Conservation (phyloP, 2,888 invertebrate genomes). For the Tricholauxania praeusta region DNA sequence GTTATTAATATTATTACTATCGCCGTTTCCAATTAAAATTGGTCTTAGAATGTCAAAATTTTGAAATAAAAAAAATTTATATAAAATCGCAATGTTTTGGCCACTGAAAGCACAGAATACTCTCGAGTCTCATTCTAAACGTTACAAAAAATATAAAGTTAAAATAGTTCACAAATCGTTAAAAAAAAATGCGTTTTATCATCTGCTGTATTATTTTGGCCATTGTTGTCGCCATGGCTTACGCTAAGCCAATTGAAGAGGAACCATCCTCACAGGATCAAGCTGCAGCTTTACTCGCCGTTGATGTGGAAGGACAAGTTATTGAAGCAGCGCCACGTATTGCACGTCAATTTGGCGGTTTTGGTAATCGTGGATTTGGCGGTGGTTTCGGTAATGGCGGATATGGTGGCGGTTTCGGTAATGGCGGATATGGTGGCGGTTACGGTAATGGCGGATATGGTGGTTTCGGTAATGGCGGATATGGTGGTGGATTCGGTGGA, state of each 20-base stretch:
- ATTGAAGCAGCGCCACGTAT: conserved; percentile 48
- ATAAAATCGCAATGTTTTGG: too few species aligned
- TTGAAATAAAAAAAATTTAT: too few species aligned
- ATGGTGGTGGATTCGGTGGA: conserved; percentile 19
- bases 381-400: conserved; percentile 36
- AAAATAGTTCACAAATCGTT: too few species aligned
- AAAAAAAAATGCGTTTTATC: conserved; percentile 48
- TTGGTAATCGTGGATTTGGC: conserved; percentile 10
- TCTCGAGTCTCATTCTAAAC: too few species aligned
- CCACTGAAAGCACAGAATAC: too few species aligned
- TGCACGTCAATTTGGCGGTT: conserved; percentile 46
- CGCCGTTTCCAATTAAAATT: too few species aligned
- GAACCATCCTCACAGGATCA: conserved; percentile 24
- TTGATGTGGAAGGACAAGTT: conserved; percentile 49
- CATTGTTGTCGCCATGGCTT: conserved; percentile 34
- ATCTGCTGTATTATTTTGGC: conserved; percentile 45
- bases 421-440: conserved; percentile 25
- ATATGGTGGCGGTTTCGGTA: conserved; percentile 11
- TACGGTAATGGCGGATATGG: conserved; percentile 22
- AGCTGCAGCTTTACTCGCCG: conserved; percentile 43
- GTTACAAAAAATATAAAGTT: too few species aligned
- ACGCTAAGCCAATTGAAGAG: conserved; percentile 37
- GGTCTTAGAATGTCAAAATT: too few species aligned
- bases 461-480: conserved; percentile 32
- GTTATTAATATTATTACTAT: too few species aligned